Evolutionary conservation across 1,140 invertebrate genomes (phyloP).

Genomic region (Aporrectodea caliginosa): DNA sequence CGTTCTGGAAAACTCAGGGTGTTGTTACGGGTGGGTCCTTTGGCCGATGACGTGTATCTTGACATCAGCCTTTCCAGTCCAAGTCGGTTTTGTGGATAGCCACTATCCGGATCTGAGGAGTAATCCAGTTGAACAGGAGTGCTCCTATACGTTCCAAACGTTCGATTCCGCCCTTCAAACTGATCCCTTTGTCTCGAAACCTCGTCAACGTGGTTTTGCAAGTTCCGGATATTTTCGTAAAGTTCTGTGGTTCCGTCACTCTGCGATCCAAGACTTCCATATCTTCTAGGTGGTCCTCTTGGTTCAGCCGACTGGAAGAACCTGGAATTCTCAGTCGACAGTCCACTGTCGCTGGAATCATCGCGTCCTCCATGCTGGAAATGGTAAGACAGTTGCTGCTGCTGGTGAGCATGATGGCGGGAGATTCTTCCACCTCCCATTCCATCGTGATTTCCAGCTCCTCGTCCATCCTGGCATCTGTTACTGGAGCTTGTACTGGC

Average conservation of each 20-base stretch:
- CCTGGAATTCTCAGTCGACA: background rate
- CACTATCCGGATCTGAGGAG: background rate
- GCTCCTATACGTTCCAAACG: background rate
- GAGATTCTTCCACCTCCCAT: background rate
- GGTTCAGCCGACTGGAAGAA: background rate
- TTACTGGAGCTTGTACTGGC: background rate
- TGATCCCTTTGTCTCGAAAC: background rate
- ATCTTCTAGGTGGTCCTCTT: background rate
- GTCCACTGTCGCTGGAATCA: background rate
- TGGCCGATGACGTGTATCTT: background rate
- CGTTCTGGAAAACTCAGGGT: background rate
- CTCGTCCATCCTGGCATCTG: background rate
- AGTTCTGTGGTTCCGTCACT: background rate
- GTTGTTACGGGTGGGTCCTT: background rate
- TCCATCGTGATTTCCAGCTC: background rate
- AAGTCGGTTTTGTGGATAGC: background rate
- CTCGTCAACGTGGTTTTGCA: background rate
- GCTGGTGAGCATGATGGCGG: background rate
- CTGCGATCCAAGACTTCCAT: background rate
- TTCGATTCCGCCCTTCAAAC: background rate
- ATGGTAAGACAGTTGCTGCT: background rate
- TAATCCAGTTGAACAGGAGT: background rate
- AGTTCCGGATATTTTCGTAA: background rate
- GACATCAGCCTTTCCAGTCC: background rate
- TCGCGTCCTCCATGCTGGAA: background rate